Conservation (phyloP, 2,113 vertebrate species). For the Myotis yumanensis region DNA sequence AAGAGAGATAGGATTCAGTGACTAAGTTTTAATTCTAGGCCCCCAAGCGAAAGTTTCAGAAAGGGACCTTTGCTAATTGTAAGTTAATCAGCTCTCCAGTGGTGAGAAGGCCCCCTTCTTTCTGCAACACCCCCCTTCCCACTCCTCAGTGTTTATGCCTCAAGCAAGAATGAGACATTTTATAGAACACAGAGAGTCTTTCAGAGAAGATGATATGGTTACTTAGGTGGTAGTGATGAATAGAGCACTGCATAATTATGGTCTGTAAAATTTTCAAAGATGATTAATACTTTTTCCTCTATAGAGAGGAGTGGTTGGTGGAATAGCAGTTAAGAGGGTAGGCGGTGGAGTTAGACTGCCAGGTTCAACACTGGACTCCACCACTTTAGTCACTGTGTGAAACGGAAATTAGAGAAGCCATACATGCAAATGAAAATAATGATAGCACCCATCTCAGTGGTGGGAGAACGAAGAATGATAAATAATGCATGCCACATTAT, state of each 20-base stretch:
- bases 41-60: slow-evolving; percentile 51
- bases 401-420: not conserved
- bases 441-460: not conserved
- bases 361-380: not conserved
- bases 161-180: slow-evolving; percentile 48
- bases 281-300: not conserved
- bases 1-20: slow-evolving; percentile 45
- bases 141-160: slow-evolving; percentile 50
- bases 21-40: slow-evolving; percentile 45
- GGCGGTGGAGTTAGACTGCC: not conserved
- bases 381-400: not conserved
- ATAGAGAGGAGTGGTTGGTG: not conserved
- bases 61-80: slow-evolving; percentile 54
- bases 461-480: not conserved
- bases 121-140: not conserved
- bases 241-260: not conserved
- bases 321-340: not conserved
- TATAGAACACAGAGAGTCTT: slow-evolving; percentile 19
- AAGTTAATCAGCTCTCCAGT: slow-evolving; percentile 55
- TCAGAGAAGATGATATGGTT: not conserved
- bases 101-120: not conserved
- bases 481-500: not conserved
- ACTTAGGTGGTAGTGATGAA: slow-evolving; percentile 36
- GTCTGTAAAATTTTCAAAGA: not conserved
- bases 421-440: not conserved